phyloP scores from a whole-genome alignment of 2,113 vertebrate species.

The Guaruba guarouba region DNA sequence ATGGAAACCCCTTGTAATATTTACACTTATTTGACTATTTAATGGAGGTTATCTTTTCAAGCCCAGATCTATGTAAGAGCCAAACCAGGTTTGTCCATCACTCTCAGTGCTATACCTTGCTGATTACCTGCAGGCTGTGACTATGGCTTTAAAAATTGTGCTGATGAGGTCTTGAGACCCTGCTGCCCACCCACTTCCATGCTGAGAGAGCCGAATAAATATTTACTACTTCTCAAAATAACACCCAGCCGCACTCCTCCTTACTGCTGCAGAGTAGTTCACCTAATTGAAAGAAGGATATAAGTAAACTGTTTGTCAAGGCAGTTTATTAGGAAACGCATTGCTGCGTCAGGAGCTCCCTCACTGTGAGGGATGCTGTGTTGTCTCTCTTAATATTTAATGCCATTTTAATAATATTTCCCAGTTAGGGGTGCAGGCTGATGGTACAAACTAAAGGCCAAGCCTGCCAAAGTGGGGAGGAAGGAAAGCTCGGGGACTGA shows the following conservation, averaged over 20 bases:
- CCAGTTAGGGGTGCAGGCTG: slow-evolving; percentile 18
- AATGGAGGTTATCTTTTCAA: neutral
- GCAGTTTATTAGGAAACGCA: slow-evolving; percentile 60
- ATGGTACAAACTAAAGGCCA: slow-evolving; percentile 21
- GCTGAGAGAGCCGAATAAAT: slow-evolving; percentile 23
- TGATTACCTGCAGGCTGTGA: neutral
- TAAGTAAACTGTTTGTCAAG: slow-evolving; percentile 65
- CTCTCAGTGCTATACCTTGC: neutral
- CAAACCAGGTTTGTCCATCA: neutral
- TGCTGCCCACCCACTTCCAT: neutral
- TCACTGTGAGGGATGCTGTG: slow-evolving; percentile 46
- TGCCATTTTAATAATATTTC: slow-evolving; percentile 60
- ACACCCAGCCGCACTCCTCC: neutral
- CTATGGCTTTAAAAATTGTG: neutral
- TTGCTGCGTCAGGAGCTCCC: slow-evolving; percentile 63
- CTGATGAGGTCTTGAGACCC: neutral
- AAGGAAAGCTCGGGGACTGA: neutral
- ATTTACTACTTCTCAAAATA: slow-evolving; percentile 37
- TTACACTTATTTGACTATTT: neutral
- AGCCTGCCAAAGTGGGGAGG: neutral
- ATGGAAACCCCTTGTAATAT: neutral
- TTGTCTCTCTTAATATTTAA: slow-evolving; percentile 63
- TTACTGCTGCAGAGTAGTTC: neutral
- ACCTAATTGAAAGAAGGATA: slow-evolving; percentile 62
- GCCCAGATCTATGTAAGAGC: neutral